Evolutionary conservation across 2,888 invertebrate genomes (phyloP), one percentile per base, ranked within the genome.

Genomic region (Cybosia mesomella): DNA sequence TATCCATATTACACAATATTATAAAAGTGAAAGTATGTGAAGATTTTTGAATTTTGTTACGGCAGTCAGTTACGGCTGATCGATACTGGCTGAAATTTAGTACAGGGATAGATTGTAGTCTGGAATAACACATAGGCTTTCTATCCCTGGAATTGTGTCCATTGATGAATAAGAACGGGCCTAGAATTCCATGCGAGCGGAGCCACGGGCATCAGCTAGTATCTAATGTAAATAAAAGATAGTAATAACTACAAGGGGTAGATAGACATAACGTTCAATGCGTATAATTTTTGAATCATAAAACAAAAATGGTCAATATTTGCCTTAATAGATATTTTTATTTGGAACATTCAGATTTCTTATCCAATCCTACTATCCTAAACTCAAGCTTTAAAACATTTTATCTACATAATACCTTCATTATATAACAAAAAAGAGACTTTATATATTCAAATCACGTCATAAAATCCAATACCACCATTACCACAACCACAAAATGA

Each of bases 391-490:
- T 43, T 5, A 18, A 24, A 57, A 18, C 43, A 28, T 64, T 49
- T 49, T 21, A 64, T 58, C 24, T 39, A 65, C 64, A 49, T 65
- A 65, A 65, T 28, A 34, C 18, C 34, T 9, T 39, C 32, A 32
- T 43, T 10, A 39, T 34, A 49, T 28, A 21, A 28, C 22, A 8
- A 63, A 59, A 21, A 70, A 66, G 59, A 67, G 62, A 68, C 66
- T 66, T 18, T 66, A 57, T 63, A 68, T 68, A 74, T 68, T 72
- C 69, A 64, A 72, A 72, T 54, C 54, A 21, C 34, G 18, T 57
- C 15, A 72, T 78, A 78, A 79, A 79, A 79, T 64, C 72, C 67
- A 32, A 75, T 60, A 61, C 67, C 62, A 36, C 66, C 62, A 65
- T 77, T 77, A 73, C 28, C 32, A 34, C 58, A 22, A 58, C 34